Conservation (phyloP, 2,113 vertebrate species). For the Mionectes macconnelli region DNA sequence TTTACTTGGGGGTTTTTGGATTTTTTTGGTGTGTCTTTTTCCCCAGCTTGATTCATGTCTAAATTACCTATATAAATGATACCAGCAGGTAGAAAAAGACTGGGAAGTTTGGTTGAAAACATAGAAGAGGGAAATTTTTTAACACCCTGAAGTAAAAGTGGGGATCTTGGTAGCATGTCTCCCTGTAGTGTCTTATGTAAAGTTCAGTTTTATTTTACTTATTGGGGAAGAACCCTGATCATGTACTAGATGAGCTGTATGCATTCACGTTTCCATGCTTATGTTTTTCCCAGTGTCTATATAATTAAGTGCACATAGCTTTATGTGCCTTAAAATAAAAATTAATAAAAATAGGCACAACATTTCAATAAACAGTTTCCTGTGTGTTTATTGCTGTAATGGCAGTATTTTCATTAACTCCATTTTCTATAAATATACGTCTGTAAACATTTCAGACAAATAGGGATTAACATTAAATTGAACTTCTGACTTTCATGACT, state of each 20-base stretch:
- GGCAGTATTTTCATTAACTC: background rate
- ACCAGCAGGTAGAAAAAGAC: background rate
- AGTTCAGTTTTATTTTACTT: background rate
- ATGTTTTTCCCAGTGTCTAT: background rate
- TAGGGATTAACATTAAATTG: background rate
- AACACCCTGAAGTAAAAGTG: background rate
- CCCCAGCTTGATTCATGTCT: background rate
- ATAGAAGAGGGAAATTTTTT: background rate
- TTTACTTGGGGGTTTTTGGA: background rate
- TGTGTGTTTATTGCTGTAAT: background rate
- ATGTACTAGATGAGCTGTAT: background rate
- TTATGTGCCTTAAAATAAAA: background rate
- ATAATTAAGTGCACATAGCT: background rate
- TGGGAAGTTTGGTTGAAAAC: background rate
- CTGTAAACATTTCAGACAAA: background rate
- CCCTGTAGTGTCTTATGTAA: background rate
- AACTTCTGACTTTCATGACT: background rate
- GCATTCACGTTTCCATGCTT: background rate
- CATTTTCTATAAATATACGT: background rate
- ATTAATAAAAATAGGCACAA: background rate
- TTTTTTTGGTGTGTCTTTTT: background rate
- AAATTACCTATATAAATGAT: background rate
- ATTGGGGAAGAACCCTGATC: background rate
- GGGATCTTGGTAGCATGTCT: fast-evolving
- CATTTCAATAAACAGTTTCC: background rate